phyloP scores from a whole-genome alignment of 1,140 invertebrate genomes.

The Drosophila sulfurigaster region DNA sequence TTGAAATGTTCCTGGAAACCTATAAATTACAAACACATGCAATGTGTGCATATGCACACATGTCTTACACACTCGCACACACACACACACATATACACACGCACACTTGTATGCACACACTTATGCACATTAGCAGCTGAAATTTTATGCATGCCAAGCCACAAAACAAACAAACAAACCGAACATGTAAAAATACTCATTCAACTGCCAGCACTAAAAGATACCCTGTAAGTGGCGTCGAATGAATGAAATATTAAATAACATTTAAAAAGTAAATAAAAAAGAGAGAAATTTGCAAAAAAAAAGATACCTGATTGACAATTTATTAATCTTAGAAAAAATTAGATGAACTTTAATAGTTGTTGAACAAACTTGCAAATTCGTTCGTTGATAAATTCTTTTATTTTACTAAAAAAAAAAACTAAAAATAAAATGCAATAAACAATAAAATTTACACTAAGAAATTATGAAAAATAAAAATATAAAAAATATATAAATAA shows the following conservation, averaged over 20 bases:
- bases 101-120: slow-evolving; percentile 7
- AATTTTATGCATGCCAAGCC: slow-evolving; percentile 60
- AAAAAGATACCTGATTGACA: too few relatives aligned
- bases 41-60: slow-evolving; percentile 27
- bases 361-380: too few relatives aligned
- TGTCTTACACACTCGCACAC: slow-evolving; percentile 13
- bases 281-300: too few relatives aligned
- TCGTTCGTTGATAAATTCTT: too few relatives aligned
- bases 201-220: too few relatives aligned
- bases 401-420: too few relatives aligned
- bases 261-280: not conserved
- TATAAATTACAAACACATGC: slow-evolving; percentile 72
- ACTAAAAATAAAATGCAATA: too few relatives aligned
- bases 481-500: too few relatives aligned
- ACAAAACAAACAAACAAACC: slow-evolving; percentile 52
- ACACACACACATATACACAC: slow-evolving; percentile 10
- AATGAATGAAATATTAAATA: not conserved
- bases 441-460: too few relatives aligned
- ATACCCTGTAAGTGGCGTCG: slow-evolving; percentile 23
- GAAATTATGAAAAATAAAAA: too few relatives aligned
- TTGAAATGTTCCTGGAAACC: slow-evolving; percentile 75
- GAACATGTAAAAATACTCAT: slow-evolving; percentile 26
- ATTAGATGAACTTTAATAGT: too few relatives aligned
- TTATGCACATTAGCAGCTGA: slow-evolving; percentile 62
- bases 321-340: too few relatives aligned